Base-by-base conservation (phyloP, 2,888 invertebrate species). In the Chrysina gloriosa region DNA sequence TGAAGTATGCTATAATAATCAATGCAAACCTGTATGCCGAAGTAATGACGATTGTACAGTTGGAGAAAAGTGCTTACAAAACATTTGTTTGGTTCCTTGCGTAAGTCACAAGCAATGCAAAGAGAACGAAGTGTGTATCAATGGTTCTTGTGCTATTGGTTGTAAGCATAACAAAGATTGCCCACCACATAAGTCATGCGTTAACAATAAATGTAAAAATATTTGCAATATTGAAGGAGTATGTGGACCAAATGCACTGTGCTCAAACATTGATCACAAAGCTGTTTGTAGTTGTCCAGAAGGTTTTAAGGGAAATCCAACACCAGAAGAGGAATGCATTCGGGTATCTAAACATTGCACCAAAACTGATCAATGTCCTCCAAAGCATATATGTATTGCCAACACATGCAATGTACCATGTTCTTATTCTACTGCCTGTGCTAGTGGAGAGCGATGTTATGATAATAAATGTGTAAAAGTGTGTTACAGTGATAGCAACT, bases 401-500 rank as follows among this genome's bases (percentile, higher is more conserved):
- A 89, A 90, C 58, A 87, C 91, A 73, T 96, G 96, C 77, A 91
- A 91, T 78, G 87, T 92, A 34, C 90, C 92, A 2, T 96, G 96
- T 77, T 86, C 87, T 72, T 90, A 90, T 70, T 90, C 89, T 70
- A 85, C 86, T 0, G 86, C 88, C 19, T 96, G 95, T 79, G 95
- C 95, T 0, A 88, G 91, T 42, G 95, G 95, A 9, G 96, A 96
- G 84, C 88, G 92, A 69, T 96, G 96, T 77, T 88, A 87, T 69
- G 90, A 92, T 74, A 90, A 88, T 72, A 87, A 91, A 71, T 96
- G 95, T 77, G 88, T 90, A 16, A 95, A 95, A 85, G 89, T 95
- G 31, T 96, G 96, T 80, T 95, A 94, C 78, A 90, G 92, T 6
- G 95, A 95, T 79, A 94, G 92, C 77, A 96, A 96, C 78, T 96